These are phyloP conservation scores for Labeo rohita DNA, from an alignment of 2,113 vertebrate genomes.

Conservation along the genomic window DNA sequence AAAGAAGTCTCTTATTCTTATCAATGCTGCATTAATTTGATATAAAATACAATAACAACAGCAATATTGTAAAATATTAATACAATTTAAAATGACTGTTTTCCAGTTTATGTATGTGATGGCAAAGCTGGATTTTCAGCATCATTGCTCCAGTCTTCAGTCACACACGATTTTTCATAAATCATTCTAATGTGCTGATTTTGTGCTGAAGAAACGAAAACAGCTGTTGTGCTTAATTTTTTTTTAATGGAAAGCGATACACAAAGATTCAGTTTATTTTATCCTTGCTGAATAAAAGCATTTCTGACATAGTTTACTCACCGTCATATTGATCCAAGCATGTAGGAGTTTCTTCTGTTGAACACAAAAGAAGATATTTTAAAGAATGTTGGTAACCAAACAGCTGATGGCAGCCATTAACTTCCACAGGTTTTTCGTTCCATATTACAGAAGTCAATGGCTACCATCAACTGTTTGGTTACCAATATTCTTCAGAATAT, in stretches of 20 bases:
- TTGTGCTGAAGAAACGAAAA: background rate
- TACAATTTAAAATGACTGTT: background rate
- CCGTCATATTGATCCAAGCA: too few species aligned
- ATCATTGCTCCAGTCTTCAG: background rate
- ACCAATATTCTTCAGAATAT: too few species aligned
- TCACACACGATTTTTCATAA: background rate
- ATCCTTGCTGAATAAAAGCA: too few species aligned
- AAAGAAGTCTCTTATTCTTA: background rate
- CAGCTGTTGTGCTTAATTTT: background rate
- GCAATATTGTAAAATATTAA: background rate
- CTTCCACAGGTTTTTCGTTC: too few species aligned
- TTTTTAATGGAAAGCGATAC: background rate
- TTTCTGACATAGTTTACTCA: too few species aligned
- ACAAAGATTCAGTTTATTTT: too few species aligned
- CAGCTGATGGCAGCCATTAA: too few species aligned
- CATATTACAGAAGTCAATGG: too few species aligned
- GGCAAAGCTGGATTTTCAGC: background rate
- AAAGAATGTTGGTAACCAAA: too few species aligned
- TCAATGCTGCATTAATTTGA: background rate
- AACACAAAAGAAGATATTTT: too few species aligned
- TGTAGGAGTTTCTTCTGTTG: too few species aligned
- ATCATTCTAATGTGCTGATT: background rate
- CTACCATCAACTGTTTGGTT: too few species aligned
- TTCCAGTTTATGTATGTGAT: background rate
- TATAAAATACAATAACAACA: background rate